Percentiles rank a stretch among this genome's conserved stretches.
These are phyloP conservation scores for Amphiura filiformis DNA, from an alignment of 35 echinoderm and acorn worm species.

Conservation along the genomic window DNA sequence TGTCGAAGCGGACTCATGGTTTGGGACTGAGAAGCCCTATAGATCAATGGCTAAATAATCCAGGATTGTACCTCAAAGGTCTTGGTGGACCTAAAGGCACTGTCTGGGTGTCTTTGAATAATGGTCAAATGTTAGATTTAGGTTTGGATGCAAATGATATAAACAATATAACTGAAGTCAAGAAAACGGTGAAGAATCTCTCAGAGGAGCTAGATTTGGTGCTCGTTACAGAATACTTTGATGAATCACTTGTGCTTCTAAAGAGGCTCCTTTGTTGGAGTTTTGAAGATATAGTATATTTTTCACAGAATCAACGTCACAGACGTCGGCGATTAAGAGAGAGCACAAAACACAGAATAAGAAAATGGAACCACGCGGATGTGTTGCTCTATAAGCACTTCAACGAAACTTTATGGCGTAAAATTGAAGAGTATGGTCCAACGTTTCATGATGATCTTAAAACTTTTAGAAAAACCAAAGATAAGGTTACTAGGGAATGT, in stretches of 20 bases:
- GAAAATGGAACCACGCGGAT: constrained; percentile 21
- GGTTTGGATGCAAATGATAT: not conserved
- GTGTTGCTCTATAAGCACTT: constrained; percentile 31
- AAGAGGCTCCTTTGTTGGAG: constrained; percentile 32
- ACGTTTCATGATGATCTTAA: constrained; percentile 4
- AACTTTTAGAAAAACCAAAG: not conserved
- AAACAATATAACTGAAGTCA: not conserved
- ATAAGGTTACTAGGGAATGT: not conserved
- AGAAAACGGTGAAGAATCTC: not conserved
- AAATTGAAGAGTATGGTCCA: constrained; percentile 1
- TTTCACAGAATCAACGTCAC: constrained; percentile 3
- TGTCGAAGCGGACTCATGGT: too few relatives aligned
- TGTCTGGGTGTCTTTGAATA: not conserved
- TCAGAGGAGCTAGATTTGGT: constrained; percentile 28
- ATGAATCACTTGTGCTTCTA: constrained; percentile 35
- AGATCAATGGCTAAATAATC: not conserved
- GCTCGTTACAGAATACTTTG: constrained; percentile 26
- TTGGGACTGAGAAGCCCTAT: too few relatives aligned
- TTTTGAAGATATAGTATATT: constrained; percentile 38
- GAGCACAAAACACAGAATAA: not conserved
- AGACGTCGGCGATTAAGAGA: not conserved
- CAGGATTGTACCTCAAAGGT: not conserved
- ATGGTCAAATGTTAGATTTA: constrained; percentile 12
- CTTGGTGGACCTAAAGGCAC: not conserved
- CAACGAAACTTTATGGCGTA: too few relatives aligned